Base-by-base conservation (phyloP, 2,797 vertebrate genomes). In the Champsocephalus esox region DNA sequence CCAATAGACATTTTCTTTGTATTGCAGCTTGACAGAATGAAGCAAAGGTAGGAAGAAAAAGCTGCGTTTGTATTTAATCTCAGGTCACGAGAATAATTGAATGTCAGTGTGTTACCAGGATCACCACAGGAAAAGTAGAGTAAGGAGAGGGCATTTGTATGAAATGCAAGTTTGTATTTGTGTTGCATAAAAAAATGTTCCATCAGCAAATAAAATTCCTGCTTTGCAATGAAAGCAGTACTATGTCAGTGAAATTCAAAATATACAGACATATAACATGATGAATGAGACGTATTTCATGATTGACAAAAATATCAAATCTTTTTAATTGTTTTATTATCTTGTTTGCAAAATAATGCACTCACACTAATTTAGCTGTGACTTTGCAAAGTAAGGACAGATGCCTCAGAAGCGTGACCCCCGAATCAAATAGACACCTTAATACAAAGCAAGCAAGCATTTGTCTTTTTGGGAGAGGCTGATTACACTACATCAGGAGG, bases 381-480 rank as follows among this genome's bases (percentile, higher is more conserved):
- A 66, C 46, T 78, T 68, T 79, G 64, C 57, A 51, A 58, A 70
- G 66, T 17, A 62, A 84, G 71, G 57, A 83, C 44, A 87, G 66
- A 81, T 59, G 65, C 74, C 71, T 85, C 44, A 73, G 72, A 78
- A 84, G 74, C 12, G 17, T 85, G 72, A 85, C 16, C 84, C 83
- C 83, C 75, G 1, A 84, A 85, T 87, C 70, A 84, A 79, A 89
- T 78, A 7, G 5, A 81, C 86, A 90, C 87, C 89, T 55, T 89
- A 59, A 68, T 72, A 82, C 87, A 87, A 90, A 94, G 92, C 90
- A 91, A 91, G 89, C 87, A 75, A 79, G 69, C 80, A 48, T 70
- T 76, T 62, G 73, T 54, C 56, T 68, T 72, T 54, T 43, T 41
- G 13, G 61, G 60, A 68, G 66, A 81, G 77, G 52, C 46, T 66